Evolutionary conservation across 2,113 vertebrate species (phyloP).

Genomic region (Muntiacus muntjak): DNA sequence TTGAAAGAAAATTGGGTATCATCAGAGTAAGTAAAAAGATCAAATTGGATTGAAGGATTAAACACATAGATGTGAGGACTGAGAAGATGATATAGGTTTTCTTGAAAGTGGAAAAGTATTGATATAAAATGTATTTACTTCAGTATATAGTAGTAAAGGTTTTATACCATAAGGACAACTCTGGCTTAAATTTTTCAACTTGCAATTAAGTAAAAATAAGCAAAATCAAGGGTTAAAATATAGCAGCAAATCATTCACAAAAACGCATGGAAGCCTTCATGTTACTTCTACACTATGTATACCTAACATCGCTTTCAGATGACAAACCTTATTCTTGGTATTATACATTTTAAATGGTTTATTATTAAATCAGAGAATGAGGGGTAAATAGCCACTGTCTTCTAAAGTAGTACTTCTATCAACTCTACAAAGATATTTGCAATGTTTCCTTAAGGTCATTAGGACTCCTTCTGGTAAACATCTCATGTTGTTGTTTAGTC

Average conservation of each 20-base stretch:
- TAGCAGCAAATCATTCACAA: neutral
- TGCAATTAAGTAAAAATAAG: neutral
- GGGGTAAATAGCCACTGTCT: neutral
- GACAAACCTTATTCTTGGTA: neutral
- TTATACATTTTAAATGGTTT: neutral
- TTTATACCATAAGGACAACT: neutral
- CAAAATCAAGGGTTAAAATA: neutral
- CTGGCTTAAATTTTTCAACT: neutral
- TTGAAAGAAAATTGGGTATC: neutral
- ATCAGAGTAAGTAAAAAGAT: neutral
- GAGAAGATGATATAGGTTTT: neutral
- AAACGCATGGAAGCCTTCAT: neutral
- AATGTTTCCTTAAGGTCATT: neutral
- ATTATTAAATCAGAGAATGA: neutral
- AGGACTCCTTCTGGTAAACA: neutral
- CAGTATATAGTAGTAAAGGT: neutral
- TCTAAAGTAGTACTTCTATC: neutral
- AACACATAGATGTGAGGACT: rapidly evolving
- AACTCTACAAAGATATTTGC: neutral
- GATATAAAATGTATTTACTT: neutral
- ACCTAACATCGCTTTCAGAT: neutral
- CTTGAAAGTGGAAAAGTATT: neutral
- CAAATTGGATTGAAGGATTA: neutral
- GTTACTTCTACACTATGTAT: neutral
- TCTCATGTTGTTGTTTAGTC: neutral